Percentiles rank a stretch among this genome's conserved stretches.
phyloP scores from a whole-genome alignment of 2,888 invertebrate genomes.

The Lycophotia porphyrea region DNA sequence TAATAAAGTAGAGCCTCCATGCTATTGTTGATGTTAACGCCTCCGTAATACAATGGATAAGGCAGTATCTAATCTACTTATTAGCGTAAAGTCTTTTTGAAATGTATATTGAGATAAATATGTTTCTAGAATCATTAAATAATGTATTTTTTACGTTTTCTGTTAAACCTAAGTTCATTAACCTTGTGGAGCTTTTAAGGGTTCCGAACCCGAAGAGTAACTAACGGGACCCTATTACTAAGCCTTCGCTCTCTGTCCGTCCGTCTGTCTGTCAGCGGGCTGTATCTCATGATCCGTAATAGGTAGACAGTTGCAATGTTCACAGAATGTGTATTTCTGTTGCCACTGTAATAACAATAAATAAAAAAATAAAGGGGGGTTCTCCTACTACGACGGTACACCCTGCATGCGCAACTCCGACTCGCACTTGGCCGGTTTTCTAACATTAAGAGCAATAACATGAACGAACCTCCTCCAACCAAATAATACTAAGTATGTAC shows the following conservation, averaged over 20 bases:
- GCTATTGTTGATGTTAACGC: conserved; percentile 48
- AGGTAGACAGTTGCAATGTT: no score
- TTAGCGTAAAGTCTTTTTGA: conserved; percentile 17
- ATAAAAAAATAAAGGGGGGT: no score
- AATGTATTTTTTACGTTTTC: not conserved
- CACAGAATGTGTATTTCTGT: no score
- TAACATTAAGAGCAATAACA: not conserved
- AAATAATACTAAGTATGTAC: not conserved
- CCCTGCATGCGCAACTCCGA: no score
- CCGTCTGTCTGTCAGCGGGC: no score
- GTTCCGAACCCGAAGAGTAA: no score
- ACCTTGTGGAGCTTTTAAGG: not conserved
- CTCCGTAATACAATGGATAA: conserved; percentile 44
- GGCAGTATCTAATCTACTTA: conserved; percentile 27
- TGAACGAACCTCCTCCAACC: not conserved
- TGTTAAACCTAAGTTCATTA: not conserved
- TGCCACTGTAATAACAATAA: no score
- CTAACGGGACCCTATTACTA: no score
- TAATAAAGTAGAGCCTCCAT: conserved; percentile 59
- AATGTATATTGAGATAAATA: conserved; percentile 8
- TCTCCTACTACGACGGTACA: no score
- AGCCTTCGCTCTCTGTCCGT: no score
- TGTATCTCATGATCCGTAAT: no score
- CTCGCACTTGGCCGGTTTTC: no score
- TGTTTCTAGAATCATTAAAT: not conserved